Base-by-base conservation (phyloP, 2,113 vertebrate species). In the Odontesthes bonariensis region DNA sequence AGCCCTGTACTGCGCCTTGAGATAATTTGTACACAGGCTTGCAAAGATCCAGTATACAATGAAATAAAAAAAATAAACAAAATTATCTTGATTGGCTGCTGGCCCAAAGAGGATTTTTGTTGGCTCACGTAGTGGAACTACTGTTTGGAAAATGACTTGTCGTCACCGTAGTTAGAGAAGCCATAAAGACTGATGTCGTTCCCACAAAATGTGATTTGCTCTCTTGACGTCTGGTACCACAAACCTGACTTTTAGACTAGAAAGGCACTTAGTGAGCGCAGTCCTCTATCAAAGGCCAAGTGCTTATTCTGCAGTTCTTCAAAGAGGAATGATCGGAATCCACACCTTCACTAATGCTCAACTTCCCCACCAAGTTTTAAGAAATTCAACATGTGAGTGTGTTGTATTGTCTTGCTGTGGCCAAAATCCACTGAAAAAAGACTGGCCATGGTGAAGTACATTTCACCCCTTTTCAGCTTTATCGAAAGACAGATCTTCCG, bases 1-100 rank as follows among this genome's bases (percentile, higher is more conserved):
- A 93, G 95, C 96, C 14, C 86, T 98, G 27, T 88, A 69, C 27
- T 98, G 97, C 86, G 60, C 95, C 60, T 90, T 97, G 53, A 81
- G 88, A 68, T 90, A 38, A 38, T 38, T 10, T 38, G 35, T 38
- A 6, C 20, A 8, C 35, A 27, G 27, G 27, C 27, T 27, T 27
- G 27, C 3, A 27, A 27, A 27, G 27, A 27, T 27, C 27, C 27
- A 27, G 27, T 27, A 27, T 27, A 27, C 27, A 27, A 27, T 27
- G 27, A 27, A 27, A 27, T 27, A 55, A 55, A 55, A 55, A 14
- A 23, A 55, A n/a, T n/a, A n/a, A n/a, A n/a, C n/a, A n/a, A 55
- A 55, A 55, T 13, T 5, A 55, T 16, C 53, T 12, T 1, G 12
- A 31, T 4, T 6, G 22, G 23, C 53, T 31, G 53, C 53, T 55